phyloP scores from a whole-genome alignment of 92 coral and sea anemone species.

The Epizoanthus ramosus region DNA sequence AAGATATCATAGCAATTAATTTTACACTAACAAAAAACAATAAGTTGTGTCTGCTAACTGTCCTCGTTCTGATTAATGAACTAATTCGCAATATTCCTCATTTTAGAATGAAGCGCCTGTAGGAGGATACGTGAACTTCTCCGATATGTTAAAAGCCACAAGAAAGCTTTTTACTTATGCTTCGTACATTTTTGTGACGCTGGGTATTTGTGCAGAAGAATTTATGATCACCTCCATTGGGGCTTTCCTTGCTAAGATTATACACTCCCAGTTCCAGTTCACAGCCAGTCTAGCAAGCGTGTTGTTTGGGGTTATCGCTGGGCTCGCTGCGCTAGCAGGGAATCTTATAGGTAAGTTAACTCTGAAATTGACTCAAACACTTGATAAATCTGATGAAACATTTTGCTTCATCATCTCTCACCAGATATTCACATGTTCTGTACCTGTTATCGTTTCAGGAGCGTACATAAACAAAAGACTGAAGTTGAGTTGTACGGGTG shows the following conservation, averaged over 20 bases:
- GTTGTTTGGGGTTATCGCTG: slow-evolving; percentile 67
- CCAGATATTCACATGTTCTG: not conserved
- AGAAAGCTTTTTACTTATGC: slow-evolving; percentile 60
- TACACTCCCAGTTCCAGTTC: slow-evolving; percentile 66
- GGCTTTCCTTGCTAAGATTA: slow-evolving; percentile 82
- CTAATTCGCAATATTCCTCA: not conserved
- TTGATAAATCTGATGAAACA: too few relatives aligned
- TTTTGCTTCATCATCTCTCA: too few relatives aligned
- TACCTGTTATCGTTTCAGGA: slow-evolving; percentile 41
- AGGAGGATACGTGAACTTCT: slow-evolving; percentile 55
- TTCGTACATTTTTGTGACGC: slow-evolving; percentile 67
- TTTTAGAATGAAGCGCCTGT: not conserved
- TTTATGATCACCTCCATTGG: slow-evolving; percentile 59
- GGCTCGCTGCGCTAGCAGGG: slow-evolving; percentile 72
- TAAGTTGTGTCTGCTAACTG: too few relatives aligned
- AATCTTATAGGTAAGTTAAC: slow-evolving; percentile 71
- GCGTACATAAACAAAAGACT: slow-evolving; percentile 76
- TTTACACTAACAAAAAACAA: too few relatives aligned
- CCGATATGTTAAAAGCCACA: slow-evolving; percentile 77
- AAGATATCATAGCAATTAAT: too few relatives aligned
- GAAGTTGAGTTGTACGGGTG: slow-evolving; percentile 58
- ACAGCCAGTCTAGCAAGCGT: slow-evolving; percentile 62
- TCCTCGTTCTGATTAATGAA: too few relatives aligned
- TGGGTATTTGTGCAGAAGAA: slow-evolving; percentile 70
- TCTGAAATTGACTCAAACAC: too few relatives aligned